Percentiles rank a stretch among this genome's conserved stretches.
These are phyloP conservation scores for Strigops habroptila DNA, from an alignment of 2,113 vertebrate species.

Conservation along the genomic window DNA sequence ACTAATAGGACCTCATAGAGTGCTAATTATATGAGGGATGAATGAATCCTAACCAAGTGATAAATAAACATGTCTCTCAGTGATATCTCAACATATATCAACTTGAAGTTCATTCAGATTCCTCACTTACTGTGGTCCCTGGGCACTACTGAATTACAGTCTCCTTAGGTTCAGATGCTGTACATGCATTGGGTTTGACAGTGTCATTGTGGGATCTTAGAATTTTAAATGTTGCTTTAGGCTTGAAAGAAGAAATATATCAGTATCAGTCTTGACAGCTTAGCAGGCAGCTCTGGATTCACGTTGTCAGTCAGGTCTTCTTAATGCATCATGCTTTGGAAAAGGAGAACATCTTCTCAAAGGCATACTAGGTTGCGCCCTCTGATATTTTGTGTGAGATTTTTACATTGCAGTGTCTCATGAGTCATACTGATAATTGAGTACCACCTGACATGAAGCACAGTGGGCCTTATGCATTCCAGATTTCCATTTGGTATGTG, in stretches of 20 bases:
- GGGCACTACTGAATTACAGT: background rate
- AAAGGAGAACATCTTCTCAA: background rate
- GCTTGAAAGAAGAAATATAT: background rate
- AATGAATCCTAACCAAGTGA: background rate
- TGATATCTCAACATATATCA: background rate
- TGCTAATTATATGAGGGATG: background rate
- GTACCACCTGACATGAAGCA: background rate
- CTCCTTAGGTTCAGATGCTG: background rate
- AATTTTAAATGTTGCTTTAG: slow-evolving; percentile 11
- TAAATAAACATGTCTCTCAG: background rate
- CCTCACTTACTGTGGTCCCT: background rate
- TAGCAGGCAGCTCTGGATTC: background rate
- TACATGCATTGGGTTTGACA: background rate
- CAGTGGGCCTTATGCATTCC: background rate
- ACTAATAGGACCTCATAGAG: background rate
- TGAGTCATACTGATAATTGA: background rate
- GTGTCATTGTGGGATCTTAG: background rate
- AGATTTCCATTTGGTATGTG: background rate
- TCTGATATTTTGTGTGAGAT: background rate
- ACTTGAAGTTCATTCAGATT: background rate
- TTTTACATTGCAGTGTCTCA: background rate
- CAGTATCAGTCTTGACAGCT: background rate
- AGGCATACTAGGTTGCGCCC: background rate
- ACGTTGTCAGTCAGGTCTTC: background rate
- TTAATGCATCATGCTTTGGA: background rate